Conservation (phyloP, 2,113 vertebrate species). For the Orthonyx spaldingii region DNA sequence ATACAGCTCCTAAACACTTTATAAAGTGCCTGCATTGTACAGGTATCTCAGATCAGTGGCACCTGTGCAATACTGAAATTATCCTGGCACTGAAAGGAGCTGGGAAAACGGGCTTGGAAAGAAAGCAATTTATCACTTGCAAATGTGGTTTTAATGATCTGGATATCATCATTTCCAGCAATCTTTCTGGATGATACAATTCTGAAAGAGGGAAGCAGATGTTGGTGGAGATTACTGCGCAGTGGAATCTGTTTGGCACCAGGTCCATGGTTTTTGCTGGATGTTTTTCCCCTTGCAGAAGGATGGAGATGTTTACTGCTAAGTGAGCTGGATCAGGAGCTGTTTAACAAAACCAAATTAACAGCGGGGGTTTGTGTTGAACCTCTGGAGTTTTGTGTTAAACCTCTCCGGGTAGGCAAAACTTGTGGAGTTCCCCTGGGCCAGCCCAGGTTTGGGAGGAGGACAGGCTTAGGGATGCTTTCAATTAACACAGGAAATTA, state of each 20-base stretch:
- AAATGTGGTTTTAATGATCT: conserved; percentile 54
- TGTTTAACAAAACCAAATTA: background rate
- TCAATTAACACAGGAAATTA: background rate
- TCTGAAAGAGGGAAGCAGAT: background rate
- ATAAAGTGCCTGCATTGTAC: background rate
- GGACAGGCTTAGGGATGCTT: too few species aligned
- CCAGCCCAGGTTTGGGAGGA: background rate
- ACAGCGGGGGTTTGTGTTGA: background rate
- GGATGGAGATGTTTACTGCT: background rate
- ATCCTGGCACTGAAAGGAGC: background rate
- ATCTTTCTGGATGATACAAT: background rate
- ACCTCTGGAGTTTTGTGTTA: background rate
- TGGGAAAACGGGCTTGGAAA: background rate
- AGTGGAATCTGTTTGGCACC: background rate
- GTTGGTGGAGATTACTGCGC: background rate
- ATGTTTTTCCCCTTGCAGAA: background rate
- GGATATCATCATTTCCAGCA: conserved; percentile 9
- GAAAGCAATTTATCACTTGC: conserved; percentile 25
- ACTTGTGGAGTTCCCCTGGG: background rate
- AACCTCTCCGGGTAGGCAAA: background rate
- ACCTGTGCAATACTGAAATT: background rate
- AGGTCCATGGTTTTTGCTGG: background rate
- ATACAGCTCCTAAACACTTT: background rate
- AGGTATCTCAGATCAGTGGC: background rate
- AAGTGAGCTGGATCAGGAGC: background rate